Percentiles rank a stretch among this genome's conserved stretches.
phyloP scores from a whole-genome alignment of 2,888 invertebrate genomes.

The Hecatera dysodea region DNA sequence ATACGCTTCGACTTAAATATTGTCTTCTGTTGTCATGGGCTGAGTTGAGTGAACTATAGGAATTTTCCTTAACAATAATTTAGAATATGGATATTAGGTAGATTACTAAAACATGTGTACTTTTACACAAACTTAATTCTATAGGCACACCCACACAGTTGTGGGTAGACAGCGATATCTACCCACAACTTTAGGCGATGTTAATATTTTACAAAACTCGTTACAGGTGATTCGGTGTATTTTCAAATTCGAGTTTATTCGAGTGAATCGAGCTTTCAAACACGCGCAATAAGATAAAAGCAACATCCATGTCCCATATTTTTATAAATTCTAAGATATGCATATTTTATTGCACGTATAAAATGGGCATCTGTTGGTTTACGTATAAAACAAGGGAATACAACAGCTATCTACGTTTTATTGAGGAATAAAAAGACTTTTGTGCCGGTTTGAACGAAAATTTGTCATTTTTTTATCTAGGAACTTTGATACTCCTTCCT shows the following conservation, averaged over 20 bases:
- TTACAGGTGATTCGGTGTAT: neutral
- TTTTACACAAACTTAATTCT: no score
- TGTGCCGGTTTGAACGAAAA: constrained; percentile 31
- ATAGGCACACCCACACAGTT: no score
- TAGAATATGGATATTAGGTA: no score
- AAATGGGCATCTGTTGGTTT: constrained; percentile 60
- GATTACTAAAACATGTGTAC: no score
- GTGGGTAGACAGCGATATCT: no score
- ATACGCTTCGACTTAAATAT: no score
- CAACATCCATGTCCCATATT: constrained; percentile 34
- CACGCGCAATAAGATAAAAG: constrained; percentile 22
- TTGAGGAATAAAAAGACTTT: constrained; percentile 57
- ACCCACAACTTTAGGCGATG: neutral
- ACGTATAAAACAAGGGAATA: constrained; percentile 58
- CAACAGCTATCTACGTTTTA: constrained; percentile 58
- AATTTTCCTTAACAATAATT: no score
- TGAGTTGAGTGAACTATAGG: no score
- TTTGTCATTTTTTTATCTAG: constrained; percentile 37
- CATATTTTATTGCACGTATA: constrained; percentile 63
- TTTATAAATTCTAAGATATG: constrained; percentile 63
- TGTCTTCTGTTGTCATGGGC: no score
- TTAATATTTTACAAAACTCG: neutral
- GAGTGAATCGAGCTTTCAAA: constrained; percentile 12
- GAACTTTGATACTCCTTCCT: constrained; percentile 30
- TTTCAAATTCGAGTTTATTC: neutral